Percentiles rank a stretch among this genome's conserved stretches.
phyloP scores from a whole-genome alignment of 2,797 vertebrate genomes.

The Podargus strigoides region DNA sequence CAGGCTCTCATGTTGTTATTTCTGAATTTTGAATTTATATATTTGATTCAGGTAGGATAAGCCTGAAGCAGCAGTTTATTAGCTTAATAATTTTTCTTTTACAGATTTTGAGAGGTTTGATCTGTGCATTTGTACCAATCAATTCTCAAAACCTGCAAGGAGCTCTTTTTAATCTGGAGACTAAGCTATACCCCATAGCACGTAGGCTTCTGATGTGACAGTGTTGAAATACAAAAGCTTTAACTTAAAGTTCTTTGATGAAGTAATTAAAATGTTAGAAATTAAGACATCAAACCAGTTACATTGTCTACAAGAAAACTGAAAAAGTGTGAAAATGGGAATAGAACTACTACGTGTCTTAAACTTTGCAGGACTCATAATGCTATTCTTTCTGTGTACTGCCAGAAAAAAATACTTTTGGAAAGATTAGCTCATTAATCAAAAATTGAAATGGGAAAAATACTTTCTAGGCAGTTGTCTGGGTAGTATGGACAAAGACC shows the following conservation, averaged over 20 bases:
- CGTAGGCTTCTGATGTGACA: background rate
- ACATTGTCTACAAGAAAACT: background rate
- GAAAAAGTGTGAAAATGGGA: background rate
- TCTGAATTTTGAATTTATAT: slow-evolving; percentile 28
- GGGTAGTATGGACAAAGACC: background rate
- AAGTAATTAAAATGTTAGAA: slow-evolving; percentile 29
- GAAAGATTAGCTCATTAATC: background rate
- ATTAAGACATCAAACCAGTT: slow-evolving; percentile 1
- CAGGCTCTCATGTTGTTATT: slow-evolving; percentile 30
- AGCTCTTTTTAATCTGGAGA: background rate
- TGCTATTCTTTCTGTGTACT: background rate
- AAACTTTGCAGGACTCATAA: background rate
- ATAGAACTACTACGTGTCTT: background rate
- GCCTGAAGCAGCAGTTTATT: background rate
- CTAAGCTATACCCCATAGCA: background rate
- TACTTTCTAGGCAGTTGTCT: background rate
- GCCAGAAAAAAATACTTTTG: background rate
- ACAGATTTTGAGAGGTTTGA: background rate
- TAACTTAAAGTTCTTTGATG: slow-evolving; percentile 5
- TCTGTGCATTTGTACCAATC: background rate
- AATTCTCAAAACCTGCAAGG: background rate
- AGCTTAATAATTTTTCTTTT: background rate
- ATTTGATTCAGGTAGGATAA: background rate
- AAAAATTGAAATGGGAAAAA: background rate
- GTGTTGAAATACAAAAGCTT: background rate